phyloP scores from a whole-genome alignment of 2,113 vertebrate species.

The Microcebus tavaratra region DNA sequence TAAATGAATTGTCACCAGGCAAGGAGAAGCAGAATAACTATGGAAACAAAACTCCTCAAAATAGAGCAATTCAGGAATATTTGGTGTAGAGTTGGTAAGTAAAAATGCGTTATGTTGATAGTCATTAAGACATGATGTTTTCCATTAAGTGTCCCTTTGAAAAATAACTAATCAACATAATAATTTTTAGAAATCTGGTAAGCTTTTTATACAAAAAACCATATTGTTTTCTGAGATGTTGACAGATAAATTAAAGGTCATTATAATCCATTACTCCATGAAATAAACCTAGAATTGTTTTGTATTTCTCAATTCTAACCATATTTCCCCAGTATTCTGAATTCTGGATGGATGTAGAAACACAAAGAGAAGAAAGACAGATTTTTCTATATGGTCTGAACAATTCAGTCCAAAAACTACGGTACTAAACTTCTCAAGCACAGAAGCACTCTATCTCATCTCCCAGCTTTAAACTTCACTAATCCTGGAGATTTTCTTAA shows the following conservation, averaged over 20 bases:
- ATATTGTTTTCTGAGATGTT: neutral
- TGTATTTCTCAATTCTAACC: neutral
- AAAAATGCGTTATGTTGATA: neutral
- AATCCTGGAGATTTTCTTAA: neutral
- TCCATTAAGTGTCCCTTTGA: neutral
- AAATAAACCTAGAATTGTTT: neutral
- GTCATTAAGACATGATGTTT: neutral
- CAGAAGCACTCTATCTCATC: neutral
- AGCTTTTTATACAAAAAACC: neutral
- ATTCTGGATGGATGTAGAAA: neutral
- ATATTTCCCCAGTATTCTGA: neutral
- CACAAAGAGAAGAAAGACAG: neutral
- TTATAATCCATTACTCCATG: neutral
- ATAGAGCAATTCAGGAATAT: neutral
- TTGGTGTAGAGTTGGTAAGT: neutral
- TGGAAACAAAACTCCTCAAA: neutral
- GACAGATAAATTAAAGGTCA: neutral
- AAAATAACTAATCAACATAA: constrained; percentile 33
- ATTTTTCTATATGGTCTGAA: neutral
- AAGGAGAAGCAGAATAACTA: neutral
- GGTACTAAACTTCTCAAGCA: neutral
- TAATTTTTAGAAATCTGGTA: constrained; percentile 7
- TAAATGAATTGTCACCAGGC: neutral
- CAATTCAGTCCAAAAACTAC: neutral
- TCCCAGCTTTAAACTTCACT: neutral